phyloP scores from a whole-genome alignment of 1,140 invertebrate genomes.

The Achroia grisella region DNA sequence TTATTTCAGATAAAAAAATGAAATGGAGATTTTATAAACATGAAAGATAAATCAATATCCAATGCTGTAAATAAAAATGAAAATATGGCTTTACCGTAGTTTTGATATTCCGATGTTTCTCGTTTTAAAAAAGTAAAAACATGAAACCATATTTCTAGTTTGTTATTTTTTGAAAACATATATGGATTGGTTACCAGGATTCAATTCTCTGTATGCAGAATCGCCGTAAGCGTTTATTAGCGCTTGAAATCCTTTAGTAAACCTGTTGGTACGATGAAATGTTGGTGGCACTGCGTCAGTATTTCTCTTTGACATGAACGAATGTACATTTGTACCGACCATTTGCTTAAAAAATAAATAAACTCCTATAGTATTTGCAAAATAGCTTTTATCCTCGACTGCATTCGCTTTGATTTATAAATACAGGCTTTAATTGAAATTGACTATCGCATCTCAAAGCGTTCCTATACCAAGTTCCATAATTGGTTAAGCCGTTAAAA shows the following conservation, averaged over 20 bases:
- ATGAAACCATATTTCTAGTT: too few species aligned
- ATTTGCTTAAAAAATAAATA: slow-evolving; percentile 76
- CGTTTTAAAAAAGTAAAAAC: too few species aligned
- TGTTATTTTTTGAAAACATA: too few species aligned
- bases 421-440: too few species aligned
- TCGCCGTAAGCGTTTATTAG: slow-evolving; percentile 90
- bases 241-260: slow-evolving; percentile 85
- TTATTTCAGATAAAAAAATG: too few species aligned
- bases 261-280: slow-evolving; percentile 85
- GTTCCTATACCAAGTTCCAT: too few species aligned
- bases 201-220: slow-evolving; percentile 80
- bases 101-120: too few species aligned
- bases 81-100: background rate
- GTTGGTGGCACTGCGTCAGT: slow-evolving; percentile 81
- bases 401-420: too few species aligned
- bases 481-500: too few species aligned
- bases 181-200: slow-evolving; percentile 75
- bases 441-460: too few species aligned
- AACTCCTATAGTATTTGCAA: background rate
- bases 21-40: too few species aligned
- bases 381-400: too few species aligned
- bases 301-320: slow-evolving; percentile 89
- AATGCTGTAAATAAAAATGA: background rate
- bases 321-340: slow-evolving; percentile 90
- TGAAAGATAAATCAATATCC: background rate